Base-by-base conservation (phyloP, 1,140 invertebrate species). In the Drosophila rufa region DNA sequence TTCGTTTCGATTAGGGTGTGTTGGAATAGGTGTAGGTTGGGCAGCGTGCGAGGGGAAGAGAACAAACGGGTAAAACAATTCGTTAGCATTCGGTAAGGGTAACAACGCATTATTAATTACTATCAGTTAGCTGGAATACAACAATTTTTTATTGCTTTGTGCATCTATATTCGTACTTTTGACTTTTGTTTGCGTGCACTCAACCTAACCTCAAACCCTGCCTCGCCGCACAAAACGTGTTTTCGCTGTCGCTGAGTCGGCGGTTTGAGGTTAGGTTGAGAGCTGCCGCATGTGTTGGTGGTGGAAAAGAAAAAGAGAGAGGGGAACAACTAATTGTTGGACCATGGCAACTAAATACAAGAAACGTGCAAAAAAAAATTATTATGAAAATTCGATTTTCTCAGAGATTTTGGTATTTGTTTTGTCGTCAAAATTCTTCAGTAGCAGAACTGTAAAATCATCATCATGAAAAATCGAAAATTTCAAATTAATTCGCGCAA, bases 371-470 rank as follows among this genome's bases (percentile, higher is more conserved):
- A 82, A 79, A 36, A 68, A 38, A 25, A 25, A 33, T 46, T 48
- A 30, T 48, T 48, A 55, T 36, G 46, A 58, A 47, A 66, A 51
- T 71, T 90, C 75, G 82, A 90, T 70, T 92, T 79, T 73, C 48
- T 92, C 92, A 92, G 91, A 79, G 81, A 65, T 69, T 91, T 93
- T 92, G 92, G 91, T 93, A 93, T 92, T 92, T 87, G 67, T 85
- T 65, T 53, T 92, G 42, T 92, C 89, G 77, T 92, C 91, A 93
- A 79, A 75, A 57, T 56, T 91, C 70, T 86, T 93, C 92, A 93
- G 92, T 92, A 93, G 92, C 92, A 93, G 92, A 93, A 93, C 92
- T 93, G 92, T 76, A 80, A 79, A 33, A 45, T 65, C 67, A 79
- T 91, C 90, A 90, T 92, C 92, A 92, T 92, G 17, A 30, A 67